Conservation (phyloP, 2,888 invertebrate species). For the Zygogramma bicolorata region DNA sequence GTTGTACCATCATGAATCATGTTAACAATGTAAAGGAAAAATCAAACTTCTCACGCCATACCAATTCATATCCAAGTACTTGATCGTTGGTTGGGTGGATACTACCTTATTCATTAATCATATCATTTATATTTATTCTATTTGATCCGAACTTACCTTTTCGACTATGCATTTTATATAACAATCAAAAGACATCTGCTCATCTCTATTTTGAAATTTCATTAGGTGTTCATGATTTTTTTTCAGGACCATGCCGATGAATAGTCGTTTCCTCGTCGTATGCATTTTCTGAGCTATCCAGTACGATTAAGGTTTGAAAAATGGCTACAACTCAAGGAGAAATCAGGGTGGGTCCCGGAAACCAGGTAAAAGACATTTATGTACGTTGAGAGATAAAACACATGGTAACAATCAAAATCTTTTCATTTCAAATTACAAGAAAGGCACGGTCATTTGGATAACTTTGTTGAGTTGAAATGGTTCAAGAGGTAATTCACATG, state of each 20-base stretch:
- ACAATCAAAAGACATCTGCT: too few relatives aligned
- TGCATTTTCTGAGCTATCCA: background rate
- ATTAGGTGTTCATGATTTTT: constrained; percentile 9
- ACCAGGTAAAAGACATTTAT: constrained; percentile 80
- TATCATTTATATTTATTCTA: too few relatives aligned
- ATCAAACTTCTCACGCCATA: too few relatives aligned
- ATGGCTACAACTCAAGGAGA: constrained; percentile 79
- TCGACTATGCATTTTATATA: too few relatives aligned
- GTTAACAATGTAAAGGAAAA: too few relatives aligned
- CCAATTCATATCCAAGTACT: too few relatives aligned
- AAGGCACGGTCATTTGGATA: background rate
- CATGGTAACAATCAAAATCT: constrained; percentile 68
- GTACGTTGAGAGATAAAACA: constrained; percentile 64
- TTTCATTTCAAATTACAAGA: constrained; percentile 22
- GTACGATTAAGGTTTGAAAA: background rate
- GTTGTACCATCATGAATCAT: too few relatives aligned
- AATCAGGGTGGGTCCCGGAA: constrained; percentile 82
- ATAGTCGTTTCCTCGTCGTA: background rate
- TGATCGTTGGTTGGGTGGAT: too few relatives aligned
- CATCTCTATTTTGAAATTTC: constrained; percentile 30
- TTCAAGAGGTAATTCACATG: background rate
- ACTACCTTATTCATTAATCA: too few relatives aligned
- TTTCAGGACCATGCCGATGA: background rate
- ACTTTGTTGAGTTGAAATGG: background rate
- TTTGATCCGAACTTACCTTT: too few relatives aligned